Evolutionary conservation across 1,140 invertebrate species (phyloP), one percentile per base, ranked within the genome.

Genomic region (Eupristina koningsbergeri): DNA sequence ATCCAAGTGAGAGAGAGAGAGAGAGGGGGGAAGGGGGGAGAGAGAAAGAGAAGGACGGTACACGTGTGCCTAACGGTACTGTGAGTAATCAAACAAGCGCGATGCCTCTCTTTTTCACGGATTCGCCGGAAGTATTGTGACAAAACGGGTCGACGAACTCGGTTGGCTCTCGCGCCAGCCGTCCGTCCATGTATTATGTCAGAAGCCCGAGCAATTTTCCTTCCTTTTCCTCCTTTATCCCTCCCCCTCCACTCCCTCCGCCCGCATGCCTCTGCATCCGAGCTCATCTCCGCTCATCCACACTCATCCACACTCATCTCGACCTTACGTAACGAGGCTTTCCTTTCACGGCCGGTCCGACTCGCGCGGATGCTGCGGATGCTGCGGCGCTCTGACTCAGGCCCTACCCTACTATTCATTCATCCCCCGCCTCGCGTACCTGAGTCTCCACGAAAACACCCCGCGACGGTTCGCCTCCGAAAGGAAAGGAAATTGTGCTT

Each of bases 71-170:
- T 90, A 91, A 91, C 89, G 90, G 90, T 88, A 91, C 86, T 87
- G 87, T 91, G 90, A 91, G 90, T 91, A 92, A 91, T 91, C 89
- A 88, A 87, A 86, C 84, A 77, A 86, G 82, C 71, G 84, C 36
- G 2, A 7, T 36, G 34, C 31, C 26, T 19, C 58, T 84, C 73
- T 78, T 74, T 58, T 77, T 53, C 53, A 81, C 41, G 83, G n/a
- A 87, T 84, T 79, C 79, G 41, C 69, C 74, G 73, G 82, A 73
- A 81, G 82, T 74, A 85, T 83, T 78, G 81, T 83, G 11, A 17
- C 50, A 17, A 53, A 8, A 17, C 50, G 9, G 80, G 50, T 76
- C 74, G 50, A 9, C 50, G 74, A 61, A 76, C 74, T 76, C 39
- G 17, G n/a, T n/a, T 26, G 31, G 11, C 15, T 34, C 26, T 5